Evolutionary conservation across 2,888 invertebrate species (phyloP).

Genomic region (Torymus aiolomorphi): DNA sequence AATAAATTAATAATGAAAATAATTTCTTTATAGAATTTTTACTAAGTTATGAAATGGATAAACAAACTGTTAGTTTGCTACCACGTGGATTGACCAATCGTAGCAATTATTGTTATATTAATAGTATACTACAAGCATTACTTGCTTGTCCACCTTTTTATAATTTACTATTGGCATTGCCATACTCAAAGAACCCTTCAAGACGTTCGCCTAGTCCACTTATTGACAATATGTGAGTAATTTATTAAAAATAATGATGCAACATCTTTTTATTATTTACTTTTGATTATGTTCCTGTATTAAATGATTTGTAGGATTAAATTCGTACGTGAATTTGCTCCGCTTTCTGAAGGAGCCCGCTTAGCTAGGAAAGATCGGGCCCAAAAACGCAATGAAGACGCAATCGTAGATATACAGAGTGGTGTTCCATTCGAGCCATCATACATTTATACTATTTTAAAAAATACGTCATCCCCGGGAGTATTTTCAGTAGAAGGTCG

Average conservation of each 20-base stretch:
- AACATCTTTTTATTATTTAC: neutral
- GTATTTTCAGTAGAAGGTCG: conserved; percentile 88
- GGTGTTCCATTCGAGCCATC: conserved; percentile 94
- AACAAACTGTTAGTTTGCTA: conserved; percentile 86
- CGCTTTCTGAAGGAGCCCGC: conserved; percentile 79
- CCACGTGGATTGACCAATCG: conserved; percentile 95
- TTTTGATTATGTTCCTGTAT: conserved; percentile 5
- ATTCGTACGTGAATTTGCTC: conserved; percentile 87
- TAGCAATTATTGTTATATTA: conserved; percentile 97
- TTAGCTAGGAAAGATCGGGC: conserved; percentile 75
- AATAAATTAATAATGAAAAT: conserved; percentile 19
- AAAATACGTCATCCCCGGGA: conserved; percentile 84
- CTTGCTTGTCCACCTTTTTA: conserved; percentile 97
- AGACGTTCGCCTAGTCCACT: conserved; percentile 84
- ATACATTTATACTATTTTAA: conserved; percentile 89
- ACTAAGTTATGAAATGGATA: conserved; percentile 85
- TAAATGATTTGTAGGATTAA: conserved; percentile 79
- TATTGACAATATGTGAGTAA: conserved; percentile 92
- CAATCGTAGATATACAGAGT: conserved; percentile 78
- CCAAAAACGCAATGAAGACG: conserved; percentile 75
- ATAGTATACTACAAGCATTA: conserved; percentile 94
- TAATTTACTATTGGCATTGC: conserved; percentile 89
- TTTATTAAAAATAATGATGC: conserved; percentile 19
- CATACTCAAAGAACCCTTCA: conserved; percentile 78
- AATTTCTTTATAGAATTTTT: conserved; percentile 82